A percentile compares a stretch with the other conserved stretches of the same genome.
These are phyloP conservation scores for Dufourea novaeangliae DNA, from an alignment of 1,140 invertebrate genomes.

Conservation along the genomic window DNA sequence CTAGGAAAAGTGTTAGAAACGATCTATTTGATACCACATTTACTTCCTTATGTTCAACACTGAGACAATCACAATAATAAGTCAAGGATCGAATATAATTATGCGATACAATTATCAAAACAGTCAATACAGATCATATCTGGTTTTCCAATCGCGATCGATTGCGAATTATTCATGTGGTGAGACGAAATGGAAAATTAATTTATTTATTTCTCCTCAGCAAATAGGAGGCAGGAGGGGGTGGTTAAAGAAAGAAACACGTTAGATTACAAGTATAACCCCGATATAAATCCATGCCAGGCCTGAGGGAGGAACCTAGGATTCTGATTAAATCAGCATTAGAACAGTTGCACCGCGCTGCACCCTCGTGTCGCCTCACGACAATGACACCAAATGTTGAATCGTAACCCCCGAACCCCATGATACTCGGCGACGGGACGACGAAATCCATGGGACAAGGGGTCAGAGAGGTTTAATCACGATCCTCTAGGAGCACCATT, in stretches of 20 bases:
- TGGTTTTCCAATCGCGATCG: no score
- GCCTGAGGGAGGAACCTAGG: conserved; percentile 54
- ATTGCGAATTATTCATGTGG: no score
- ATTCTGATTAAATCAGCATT: conserved; percentile 80
- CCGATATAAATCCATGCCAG: conserved; percentile 13
- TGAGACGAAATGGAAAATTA: no score
- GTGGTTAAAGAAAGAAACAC: conserved; percentile 23
- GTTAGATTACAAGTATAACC: conserved; percentile 20
- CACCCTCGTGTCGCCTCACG: conserved; percentile 52
- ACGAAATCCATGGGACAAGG: conserved; percentile 21
- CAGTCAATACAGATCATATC: no score
- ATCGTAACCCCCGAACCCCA: conserved; percentile 44
- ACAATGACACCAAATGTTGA: conserved; percentile 79
- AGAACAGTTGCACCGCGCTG: conserved; percentile 59
- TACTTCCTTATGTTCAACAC: no score
- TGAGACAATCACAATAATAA: no score
- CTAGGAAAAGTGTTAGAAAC: no score
- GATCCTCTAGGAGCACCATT: conserved; percentile 47
- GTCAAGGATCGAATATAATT: no score
- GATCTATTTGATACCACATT: no score
- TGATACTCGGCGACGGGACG: conserved; percentile 31
- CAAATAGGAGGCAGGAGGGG: not conserved
- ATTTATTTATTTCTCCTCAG: no score
- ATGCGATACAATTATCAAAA: no score
- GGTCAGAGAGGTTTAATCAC: conserved; percentile 72